Conservation (phyloP, 2,113 vertebrate species). For the Neopipo cinnamomea region DNA sequence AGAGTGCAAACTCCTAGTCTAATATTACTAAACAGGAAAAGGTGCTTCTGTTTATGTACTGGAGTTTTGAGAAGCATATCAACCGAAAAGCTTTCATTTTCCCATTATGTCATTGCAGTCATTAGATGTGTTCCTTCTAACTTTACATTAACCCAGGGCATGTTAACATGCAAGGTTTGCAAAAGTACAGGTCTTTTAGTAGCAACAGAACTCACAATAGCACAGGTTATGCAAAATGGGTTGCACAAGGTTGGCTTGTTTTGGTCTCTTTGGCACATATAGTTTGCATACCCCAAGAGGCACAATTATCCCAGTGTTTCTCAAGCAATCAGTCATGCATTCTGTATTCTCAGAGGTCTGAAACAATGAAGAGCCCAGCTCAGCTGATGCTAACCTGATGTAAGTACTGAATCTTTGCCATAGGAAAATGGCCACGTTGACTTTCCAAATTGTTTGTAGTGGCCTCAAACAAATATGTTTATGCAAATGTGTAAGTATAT, state of each 20-base stretch:
- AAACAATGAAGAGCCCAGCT: not conserved
- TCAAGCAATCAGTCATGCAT: not conserved
- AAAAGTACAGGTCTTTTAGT: not conserved
- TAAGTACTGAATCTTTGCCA: not conserved
- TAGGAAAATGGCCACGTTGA: not conserved
- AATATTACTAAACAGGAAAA: not conserved
- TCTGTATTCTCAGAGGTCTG: not conserved
- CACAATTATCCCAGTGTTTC: not conserved
- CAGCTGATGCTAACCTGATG: not conserved
- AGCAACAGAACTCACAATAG: accelerated
- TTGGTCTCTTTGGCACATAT: not conserved
- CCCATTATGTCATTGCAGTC: accelerated
- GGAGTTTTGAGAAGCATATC: not conserved
- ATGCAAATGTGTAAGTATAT: not conserved
- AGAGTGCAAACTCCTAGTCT: not conserved
- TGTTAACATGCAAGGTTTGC: accelerated
- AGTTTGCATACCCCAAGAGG: not conserved
- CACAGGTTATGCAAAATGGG: not conserved
- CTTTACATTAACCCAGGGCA: not conserved
- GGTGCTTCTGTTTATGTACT: not conserved
- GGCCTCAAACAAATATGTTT: not conserved
- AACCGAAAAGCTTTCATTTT: not conserved
- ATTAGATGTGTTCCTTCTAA: accelerated
- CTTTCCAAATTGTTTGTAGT: not conserved
- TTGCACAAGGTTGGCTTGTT: not conserved